Base-by-base conservation (phyloP, 2,113 vertebrate genomes). In the Bubo bubo region DNA sequence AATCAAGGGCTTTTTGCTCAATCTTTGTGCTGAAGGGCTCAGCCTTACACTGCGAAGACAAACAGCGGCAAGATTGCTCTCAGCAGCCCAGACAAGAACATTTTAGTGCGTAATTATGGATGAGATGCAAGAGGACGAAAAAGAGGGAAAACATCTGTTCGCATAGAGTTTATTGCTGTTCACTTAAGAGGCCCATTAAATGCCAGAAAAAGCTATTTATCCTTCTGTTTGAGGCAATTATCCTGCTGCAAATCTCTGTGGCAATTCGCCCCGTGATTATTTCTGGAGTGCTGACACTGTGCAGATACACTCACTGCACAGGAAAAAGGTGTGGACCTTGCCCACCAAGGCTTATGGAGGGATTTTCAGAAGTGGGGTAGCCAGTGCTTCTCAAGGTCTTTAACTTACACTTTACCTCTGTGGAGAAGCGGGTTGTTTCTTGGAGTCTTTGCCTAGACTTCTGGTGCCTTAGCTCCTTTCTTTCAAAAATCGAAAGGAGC, bases 141-240 rank as follows among this genome's bases (percentile, higher is more conserved):
- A 94, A 79, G 73, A 93, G 52, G 59, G 22, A 96, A 97, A 97
- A 96, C 96, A 94, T 96, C 95, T 97, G 96, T 73, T 90, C 52
- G 1, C 62, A 76, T 34, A 47, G 60, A 92, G 91, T 94, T 95
- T 97, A 92, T 93, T 95, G 96, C 84, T 4, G 0, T 97, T 95
- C 87, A 89, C 66, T 91, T 90, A 85, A 94, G 88, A 96, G 79
- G 80, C n/a, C 89, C 79, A 90, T 96, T 95, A 96, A 92, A 91
- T 67, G 66, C 76, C 88, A 96, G 91, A 72, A 95, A 96, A 94
- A 79, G 79, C 70, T 91, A 94, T 93, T 93, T 95, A 90, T 95
- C 87, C 72, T 91, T 97, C 89, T 95, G 88, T 94, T 93, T 86
- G 86, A 88, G 84, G 56, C 91, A 96, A 83, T 95, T 97, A 90